These are phyloP conservation scores for Gambelia wislizenii DNA, from an alignment of 2,797 vertebrate species.

Conservation along the genomic window DNA sequence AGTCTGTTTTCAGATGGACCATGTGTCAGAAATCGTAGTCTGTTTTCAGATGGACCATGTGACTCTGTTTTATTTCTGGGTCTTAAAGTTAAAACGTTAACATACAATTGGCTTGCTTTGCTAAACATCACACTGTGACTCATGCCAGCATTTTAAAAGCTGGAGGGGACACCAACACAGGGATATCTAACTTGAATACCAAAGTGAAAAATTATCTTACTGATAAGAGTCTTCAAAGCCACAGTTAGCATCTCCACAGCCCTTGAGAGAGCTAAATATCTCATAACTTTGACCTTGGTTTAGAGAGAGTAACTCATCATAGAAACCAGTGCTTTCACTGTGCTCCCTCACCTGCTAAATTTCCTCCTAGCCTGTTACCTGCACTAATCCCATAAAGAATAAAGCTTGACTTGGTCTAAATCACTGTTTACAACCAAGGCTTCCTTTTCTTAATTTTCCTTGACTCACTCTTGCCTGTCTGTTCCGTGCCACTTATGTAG, in stretches of 20 bases:
- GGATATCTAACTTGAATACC: background rate
- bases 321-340: background rate
- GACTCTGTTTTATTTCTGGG: rapidly evolving
- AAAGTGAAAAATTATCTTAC: background rate
- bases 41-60: background rate
- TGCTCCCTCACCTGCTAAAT: background rate
- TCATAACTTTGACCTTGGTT: background rate
- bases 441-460: background rate
- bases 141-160: background rate
- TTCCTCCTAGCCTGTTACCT: background rate
- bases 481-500: background rate
- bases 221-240: background rate
- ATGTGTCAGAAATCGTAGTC: background rate
- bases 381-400: background rate
- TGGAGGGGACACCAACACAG: background rate
- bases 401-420: background rate
- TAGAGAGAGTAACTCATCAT: background rate
- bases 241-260: background rate
- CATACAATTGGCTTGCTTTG: background rate
- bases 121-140: background rate
- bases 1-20: background rate
- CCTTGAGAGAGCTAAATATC: background rate
- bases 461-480: background rate
- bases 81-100: constrained; percentile 5
- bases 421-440: background rate